These are phyloP conservation scores for Oxystoma pomonae DNA, from an alignment of 2,888 invertebrate species.

Conservation along the genomic window DNA sequence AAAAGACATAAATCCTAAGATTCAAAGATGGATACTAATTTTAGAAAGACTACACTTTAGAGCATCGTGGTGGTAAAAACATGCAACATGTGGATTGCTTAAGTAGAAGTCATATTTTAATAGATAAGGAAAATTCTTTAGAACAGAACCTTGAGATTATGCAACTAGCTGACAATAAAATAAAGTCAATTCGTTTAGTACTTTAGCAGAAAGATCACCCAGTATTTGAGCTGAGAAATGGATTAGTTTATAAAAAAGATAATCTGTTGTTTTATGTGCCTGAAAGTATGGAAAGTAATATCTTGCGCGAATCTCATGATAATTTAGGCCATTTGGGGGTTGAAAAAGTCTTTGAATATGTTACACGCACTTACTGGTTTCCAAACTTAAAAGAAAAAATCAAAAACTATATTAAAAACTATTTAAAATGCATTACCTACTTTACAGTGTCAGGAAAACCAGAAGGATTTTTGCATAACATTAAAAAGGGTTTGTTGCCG, in stretches of 20 bases:
- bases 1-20: not conserved
- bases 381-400: conserved; percentile 31
- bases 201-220: not conserved
- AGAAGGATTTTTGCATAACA: conserved; percentile 31
- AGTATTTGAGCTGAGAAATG: conserved; percentile 14
- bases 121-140: conserved; percentile 18
- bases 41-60: conserved; percentile 18
- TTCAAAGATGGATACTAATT: not conserved
- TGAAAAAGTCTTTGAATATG: conserved; percentile 31
- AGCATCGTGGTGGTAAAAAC: conserved; percentile 19
- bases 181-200: not conserved
- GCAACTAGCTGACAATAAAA: not conserved
- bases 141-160: conserved; percentile 13
- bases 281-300: conserved; percentile 27
- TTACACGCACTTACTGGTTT: conserved; percentile 37
- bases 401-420: conserved; percentile 31
- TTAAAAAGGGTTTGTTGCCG: conserved; percentile 31
- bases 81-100: conserved; percentile 24
- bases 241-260: conserved; percentile 16
- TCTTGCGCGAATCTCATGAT: conserved; percentile 32
- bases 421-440: conserved; percentile 33
- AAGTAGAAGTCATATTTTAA: conserved; percentile 17
- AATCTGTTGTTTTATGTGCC: conserved; percentile 25
- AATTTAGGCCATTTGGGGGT: conserved; percentile 34
- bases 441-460: conserved; percentile 25